Conservation (phyloP, 2,113 vertebrate species). For the Pluvianellus socialis region DNA sequence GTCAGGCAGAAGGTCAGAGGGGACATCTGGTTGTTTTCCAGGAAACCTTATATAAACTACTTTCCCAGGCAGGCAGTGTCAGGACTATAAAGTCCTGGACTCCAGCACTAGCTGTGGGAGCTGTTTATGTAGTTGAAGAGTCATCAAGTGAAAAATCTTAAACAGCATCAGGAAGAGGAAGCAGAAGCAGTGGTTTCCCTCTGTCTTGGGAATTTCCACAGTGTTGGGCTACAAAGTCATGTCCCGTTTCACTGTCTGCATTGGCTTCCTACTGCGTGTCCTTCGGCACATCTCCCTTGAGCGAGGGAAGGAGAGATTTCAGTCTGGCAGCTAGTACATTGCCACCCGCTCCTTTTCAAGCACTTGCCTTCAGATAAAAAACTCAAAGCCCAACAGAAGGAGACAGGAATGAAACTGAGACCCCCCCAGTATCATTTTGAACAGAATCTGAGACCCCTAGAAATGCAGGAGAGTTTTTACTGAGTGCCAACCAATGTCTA, state of each 20-base stretch:
- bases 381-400: neutral
- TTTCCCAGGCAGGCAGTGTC: neutral
- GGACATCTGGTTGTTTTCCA: neutral
- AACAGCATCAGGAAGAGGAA: neutral
- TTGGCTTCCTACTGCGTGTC: neutral
- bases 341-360: neutral
- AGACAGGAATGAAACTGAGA: neutral
- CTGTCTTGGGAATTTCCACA: neutral
- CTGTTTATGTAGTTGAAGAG: neutral
- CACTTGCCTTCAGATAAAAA: neutral
- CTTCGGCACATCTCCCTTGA: accelerated
- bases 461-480: neutral
- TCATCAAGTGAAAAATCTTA: neutral
- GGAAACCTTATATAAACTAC: neutral
- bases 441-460: neutral
- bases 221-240: neutral
- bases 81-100: neutral
- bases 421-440: no score
- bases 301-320: neutral
- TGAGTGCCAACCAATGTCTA: neutral
- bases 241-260: neutral
- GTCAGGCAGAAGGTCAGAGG: neutral
- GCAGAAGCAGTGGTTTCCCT: neutral
- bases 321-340: neutral
- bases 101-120: neutral